Evolutionary conservation across 2,888 invertebrate genomes (phyloP).

Genomic region (Noctua janthina): DNA sequence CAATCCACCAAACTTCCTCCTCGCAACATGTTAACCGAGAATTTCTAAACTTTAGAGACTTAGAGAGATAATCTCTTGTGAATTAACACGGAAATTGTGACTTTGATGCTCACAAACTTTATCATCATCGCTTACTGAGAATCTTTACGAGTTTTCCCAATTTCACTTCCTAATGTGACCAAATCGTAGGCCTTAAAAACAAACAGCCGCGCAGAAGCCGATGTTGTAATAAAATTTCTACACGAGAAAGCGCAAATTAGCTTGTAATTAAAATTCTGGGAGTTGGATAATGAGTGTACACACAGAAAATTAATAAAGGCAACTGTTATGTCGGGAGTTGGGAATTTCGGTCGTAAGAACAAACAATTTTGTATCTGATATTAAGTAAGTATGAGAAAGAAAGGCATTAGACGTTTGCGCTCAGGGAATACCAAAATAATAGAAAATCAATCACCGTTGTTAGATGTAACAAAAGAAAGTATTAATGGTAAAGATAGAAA

Average conservation of each 20-base stretch:
- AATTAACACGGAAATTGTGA: slow-evolving; percentile 78
- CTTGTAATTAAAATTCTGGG: slow-evolving; percentile 66
- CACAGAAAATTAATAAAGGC: slow-evolving; percentile 66
- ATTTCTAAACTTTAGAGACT: slow-evolving; percentile 81
- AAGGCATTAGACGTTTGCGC: slow-evolving; percentile 36
- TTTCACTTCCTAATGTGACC: slow-evolving; percentile 60
- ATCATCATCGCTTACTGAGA: slow-evolving; percentile 65
- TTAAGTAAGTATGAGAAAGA: slow-evolving; percentile 43
- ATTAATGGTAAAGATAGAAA: slow-evolving; percentile 1
- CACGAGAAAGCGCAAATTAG: slow-evolving; percentile 63
- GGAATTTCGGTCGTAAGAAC: slow-evolving; percentile 38
- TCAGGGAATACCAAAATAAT: slow-evolving; percentile 26
- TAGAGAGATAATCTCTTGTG: slow-evolving; percentile 79
- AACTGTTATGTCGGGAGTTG: slow-evolving; percentile 54
- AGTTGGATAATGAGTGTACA: slow-evolving; percentile 63
- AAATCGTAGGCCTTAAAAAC: slow-evolving; percentile 56
- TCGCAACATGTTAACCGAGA: slow-evolving; percentile 79
- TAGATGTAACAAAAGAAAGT: slow-evolving; percentile 5
- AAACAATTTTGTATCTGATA: slow-evolving; percentile 44
- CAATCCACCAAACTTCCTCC: slow-evolving; percentile 84
- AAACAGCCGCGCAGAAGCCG: slow-evolving; percentile 51
- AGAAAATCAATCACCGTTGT: slow-evolving; percentile 36
- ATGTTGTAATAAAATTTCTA: slow-evolving; percentile 62
- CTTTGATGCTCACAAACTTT: slow-evolving; percentile 73
- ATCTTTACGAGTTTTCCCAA: slow-evolving; percentile 67